Base-by-base conservation (phyloP, 2,113 vertebrate genomes). In the Chionodraco myersi region DNA sequence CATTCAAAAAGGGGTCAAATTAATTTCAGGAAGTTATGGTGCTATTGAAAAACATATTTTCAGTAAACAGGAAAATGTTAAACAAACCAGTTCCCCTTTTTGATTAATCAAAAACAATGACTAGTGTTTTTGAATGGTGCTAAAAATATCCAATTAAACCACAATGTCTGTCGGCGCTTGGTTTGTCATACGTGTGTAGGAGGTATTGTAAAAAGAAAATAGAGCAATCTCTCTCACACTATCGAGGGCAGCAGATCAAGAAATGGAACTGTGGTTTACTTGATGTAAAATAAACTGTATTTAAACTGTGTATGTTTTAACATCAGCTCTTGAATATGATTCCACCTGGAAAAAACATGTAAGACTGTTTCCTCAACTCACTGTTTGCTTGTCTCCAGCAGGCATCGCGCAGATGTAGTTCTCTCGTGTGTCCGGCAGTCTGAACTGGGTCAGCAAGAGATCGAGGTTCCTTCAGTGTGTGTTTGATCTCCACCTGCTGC, bases 401-500 rank as follows among this genome's bases (percentile, higher is more conserved):
- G 58, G 54, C 66, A 18, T 96, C 92, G 72, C 95, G 89, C 34
- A 86, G 69, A 4, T 65, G 82, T 5, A 95, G 89, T 72, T 94
- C 89, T 0, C 72, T 49, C 0, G 92, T 93, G 74, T 94, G 92
- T 62, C 95, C 95, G 0, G 44, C 72, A 15, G 89, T 91, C 56
- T 57, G 88, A 82, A 97, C 75, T 0, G 90, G 94, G 86, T 97
- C 97, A 0, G 95, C 92, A 15, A 97, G 94, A 6, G 96, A 93
- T 13, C 96, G 93, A 0, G 96, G 92, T 78, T 97, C 97, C 85
- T 96, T 96, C 18, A 97, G 81, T 0, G 96, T 96, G 91, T 97
- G 97, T 72, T 94, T 96, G 80, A 97, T 96, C 91, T 97, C 97
- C 87, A 97, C 95, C 34, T 95, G 96, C 88, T 97, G 97, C 79